Evolutionary conservation across 2,888 invertebrate genomes (phyloP).

Genomic region (Phoenoteleia sp.): DNA sequence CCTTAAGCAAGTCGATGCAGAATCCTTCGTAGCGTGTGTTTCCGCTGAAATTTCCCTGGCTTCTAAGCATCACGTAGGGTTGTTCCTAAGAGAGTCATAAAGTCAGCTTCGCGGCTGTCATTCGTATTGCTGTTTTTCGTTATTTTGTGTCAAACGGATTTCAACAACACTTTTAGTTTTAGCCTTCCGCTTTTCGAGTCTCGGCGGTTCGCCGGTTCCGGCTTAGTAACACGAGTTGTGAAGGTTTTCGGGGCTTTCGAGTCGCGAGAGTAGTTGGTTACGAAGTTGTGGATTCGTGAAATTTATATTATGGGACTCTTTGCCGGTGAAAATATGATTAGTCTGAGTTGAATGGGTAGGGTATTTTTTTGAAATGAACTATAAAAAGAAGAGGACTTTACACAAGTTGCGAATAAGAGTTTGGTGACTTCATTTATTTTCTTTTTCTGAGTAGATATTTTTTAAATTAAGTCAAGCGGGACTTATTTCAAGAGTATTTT

Average conservation of each 20-base stretch:
- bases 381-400: no score
- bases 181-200: neutral
- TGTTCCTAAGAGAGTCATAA: slow-evolving; percentile 87
- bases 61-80: slow-evolving; percentile 88
- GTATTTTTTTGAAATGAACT: no score
- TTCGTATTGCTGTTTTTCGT: slow-evolving; percentile 28
- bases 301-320: no score
- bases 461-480: no score
- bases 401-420: no score
- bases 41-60: slow-evolving; percentile 87
- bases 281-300: no score
- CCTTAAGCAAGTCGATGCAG: slow-evolving; percentile 91
- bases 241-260: neutral
- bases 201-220: neutral
- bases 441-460: no score
- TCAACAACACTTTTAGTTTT: slow-evolving; percentile 29
- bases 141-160: slow-evolving; percentile 44
- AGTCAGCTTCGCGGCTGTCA: slow-evolving; percentile 74
- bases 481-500: no score
- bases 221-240: slow-evolving; percentile 7
- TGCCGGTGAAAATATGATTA: no score
- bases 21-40: slow-evolving; percentile 91
- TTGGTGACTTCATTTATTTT: no score
- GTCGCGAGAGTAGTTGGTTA: neutral
- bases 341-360: no score